phyloP scores from a whole-genome alignment of 2,888 invertebrate genomes.

The Drosophila acutilabella region DNA sequence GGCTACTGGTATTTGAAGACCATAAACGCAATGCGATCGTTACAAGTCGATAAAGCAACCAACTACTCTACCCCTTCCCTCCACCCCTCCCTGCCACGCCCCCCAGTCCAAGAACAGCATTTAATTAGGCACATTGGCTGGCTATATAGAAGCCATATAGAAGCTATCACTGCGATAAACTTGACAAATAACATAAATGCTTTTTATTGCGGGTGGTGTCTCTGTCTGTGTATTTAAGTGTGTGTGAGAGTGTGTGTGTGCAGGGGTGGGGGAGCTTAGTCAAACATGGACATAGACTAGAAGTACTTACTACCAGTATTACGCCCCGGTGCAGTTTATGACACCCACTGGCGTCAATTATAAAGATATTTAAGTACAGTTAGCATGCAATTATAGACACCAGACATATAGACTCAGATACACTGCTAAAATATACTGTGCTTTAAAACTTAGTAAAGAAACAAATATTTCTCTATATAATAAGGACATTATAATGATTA shows the following conservation, averaged over 20 bases:
- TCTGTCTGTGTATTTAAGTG: conserved; percentile 11
- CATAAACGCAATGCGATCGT: conserved; percentile 68
- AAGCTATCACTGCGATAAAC: conserved; percentile 60
- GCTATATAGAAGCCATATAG: conserved; percentile 2
- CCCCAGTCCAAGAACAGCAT: conserved; percentile 14
- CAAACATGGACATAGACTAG: conserved; percentile 49
- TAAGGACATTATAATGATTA: too few relatives aligned
- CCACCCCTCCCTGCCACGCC: not conserved
- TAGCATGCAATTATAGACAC: conserved; percentile 70
- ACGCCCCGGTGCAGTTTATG: conserved; percentile 68
- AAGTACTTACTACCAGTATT: conserved; percentile 69
- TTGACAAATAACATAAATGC: conserved; percentile 80
- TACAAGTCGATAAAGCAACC: conserved; percentile 68
- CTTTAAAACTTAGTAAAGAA: too few relatives aligned
- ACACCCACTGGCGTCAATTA: conserved; percentile 79
- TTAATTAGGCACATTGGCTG: conserved; percentile 64
- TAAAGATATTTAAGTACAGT: conserved; percentile 82
- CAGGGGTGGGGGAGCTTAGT: conserved; percentile 36
- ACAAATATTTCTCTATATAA: too few relatives aligned
- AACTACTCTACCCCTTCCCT: not conserved
- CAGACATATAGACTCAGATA: conserved; percentile 25
- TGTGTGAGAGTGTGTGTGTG: conserved; percentile 14
- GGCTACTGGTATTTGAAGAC: conserved; percentile 75
- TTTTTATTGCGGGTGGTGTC: conserved; percentile 80
- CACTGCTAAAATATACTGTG: conserved; percentile 14